phyloP scores from a whole-genome alignment of 1,140 invertebrate genomes.

The Adelges cooleyi region DNA sequence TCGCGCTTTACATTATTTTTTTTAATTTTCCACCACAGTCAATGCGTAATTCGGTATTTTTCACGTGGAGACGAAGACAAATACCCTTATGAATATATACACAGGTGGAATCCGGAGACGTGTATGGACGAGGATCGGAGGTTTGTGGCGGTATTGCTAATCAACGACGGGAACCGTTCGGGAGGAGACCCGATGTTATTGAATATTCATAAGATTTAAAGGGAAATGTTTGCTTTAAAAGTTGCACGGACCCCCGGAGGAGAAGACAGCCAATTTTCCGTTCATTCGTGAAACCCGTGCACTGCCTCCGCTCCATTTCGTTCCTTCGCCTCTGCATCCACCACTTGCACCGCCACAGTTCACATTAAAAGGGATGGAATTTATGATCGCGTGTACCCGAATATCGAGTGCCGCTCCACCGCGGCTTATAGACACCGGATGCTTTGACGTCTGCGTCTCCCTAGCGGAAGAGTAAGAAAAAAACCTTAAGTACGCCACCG shows the following conservation, averaged over 20 bases:
- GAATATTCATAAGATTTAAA: conserved; percentile 28
- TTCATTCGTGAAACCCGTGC: conserved; percentile 16
- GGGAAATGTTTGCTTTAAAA: conserved; percentile 29
- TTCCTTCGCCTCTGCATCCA: background rate
- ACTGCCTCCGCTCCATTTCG: background rate
- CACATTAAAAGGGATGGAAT: background rate
- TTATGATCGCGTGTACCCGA: background rate
- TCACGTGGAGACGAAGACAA: conserved; percentile 3
- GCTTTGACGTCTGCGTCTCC: background rate
- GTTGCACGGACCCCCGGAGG: conserved; percentile 1
- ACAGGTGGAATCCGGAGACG: no score
- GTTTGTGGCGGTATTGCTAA: background rate
- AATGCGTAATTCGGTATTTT: conserved; percentile 11
- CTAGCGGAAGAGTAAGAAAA: background rate
- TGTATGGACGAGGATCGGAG: background rate
- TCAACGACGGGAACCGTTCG: conserved; percentile 16
- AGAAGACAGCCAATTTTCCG: conserved; percentile 20
- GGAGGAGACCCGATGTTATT: conserved; percentile 19
- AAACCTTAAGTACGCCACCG: background rate
- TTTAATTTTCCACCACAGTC: background rate
- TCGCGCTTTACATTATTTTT: no score
- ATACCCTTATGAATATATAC: background rate
- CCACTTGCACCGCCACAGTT: background rate
- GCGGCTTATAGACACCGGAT: background rate
- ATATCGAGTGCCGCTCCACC: background rate